Evolutionary conservation across 2,113 vertebrate genomes (phyloP), one percentile per base, ranked within the genome.

Genomic region (Corydoras sp.): DNA sequence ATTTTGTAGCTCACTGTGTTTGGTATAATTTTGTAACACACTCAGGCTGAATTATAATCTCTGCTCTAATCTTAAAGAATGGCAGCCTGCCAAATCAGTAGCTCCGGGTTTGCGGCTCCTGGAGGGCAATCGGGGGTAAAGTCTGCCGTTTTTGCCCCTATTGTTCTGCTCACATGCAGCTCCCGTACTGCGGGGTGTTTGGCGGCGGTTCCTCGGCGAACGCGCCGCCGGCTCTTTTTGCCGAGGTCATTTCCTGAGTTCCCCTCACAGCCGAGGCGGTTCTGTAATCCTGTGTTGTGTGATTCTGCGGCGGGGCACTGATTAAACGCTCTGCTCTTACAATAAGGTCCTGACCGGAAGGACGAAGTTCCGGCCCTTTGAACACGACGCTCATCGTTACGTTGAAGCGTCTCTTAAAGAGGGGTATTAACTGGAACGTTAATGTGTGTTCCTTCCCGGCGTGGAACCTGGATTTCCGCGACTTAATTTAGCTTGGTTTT

Each of bases 391-490:
- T 8, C 35, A 43, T 4, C 2, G 1, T 24, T 24, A 24, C 18
- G 18, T 24, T 24, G 2, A 24, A 24, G 18, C 18, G 2, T 43
- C 35, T 43, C 4, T 2, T 43, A 43, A 43, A 43, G 35, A 43
- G 7, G 35, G 35, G 35, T 43, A 43, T 43, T 43, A 43, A 43
- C 35, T 43, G 1, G 35, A 43, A 43, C 35, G 7, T 18, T 11
- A 15, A 24, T 32, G 8, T n/a, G 1, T 49, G 69, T 54, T n/a
- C 59, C 60, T 48, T 55, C 61, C 14, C 69, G 92, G 91, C 55
- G 4, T 92, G 65, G 82, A 75, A 3, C 31, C 80, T 11, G 92
- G 90, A 43, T 88, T 88, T 9, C 18, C 18, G 18, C 18, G 18
- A 24, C 18, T 24, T 24, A 24, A 24, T 1, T 24, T 24, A 24